A percentile compares a stretch with the other conserved stretches of the same genome.
Evolutionary conservation across 2,113 vertebrate species (phyloP).

Genomic region (Hippocampus mohnikei): DNA sequence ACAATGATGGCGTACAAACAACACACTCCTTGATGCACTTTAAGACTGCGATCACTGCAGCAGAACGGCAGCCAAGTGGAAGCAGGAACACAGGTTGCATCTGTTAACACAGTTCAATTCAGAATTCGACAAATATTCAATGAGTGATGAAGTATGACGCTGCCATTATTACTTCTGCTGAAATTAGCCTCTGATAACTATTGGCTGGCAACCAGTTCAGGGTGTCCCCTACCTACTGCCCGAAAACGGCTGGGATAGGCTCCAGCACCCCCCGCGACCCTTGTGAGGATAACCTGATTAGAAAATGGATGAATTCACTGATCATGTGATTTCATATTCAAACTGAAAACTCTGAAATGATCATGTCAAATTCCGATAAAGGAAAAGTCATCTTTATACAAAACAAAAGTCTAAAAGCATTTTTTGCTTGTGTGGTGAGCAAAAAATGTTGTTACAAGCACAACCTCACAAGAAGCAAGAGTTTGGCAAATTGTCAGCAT

Average conservation of each 20-base stretch:
- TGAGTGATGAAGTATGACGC: not conserved
- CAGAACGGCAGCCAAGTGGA: slow-evolving; percentile 6
- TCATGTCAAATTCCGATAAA: not conserved
- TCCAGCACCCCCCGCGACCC: no score
- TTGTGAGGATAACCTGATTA: no score
- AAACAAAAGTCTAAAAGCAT: no score
- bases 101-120: not conserved
- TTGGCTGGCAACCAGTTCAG: no score
- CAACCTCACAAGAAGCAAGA: no score
- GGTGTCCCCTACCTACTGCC: no score
- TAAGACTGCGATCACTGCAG: slow-evolving; percentile 30
- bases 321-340: not conserved
- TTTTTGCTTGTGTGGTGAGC: no score
- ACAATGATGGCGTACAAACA: slow-evolving; percentile 8
- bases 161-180: not conserved
- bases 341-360: not conserved
- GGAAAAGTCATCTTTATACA: not conserved
- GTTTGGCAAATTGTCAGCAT: no score
- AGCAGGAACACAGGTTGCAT: not conserved
- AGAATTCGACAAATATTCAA: not conserved
- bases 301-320: not conserved
- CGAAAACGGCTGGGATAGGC: no score
- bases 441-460: no score
- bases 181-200: not conserved
- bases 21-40: not conserved